Conservation (phyloP, 1,140 invertebrate species). For the Geopemphigus sp. region DNA sequence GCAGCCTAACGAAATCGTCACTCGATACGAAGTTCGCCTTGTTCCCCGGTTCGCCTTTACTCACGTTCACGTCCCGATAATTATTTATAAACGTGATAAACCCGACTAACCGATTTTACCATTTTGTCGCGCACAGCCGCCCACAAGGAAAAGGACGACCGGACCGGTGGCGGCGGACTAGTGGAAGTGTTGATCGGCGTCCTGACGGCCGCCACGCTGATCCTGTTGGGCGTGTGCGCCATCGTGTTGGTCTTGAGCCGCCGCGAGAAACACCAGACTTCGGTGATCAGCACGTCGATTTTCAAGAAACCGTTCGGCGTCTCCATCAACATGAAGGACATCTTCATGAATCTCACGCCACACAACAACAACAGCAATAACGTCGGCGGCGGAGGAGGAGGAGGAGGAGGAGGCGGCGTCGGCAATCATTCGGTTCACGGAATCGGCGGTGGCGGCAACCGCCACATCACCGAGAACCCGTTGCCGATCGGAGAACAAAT, state of each 20-base stretch:
- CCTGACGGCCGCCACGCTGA: constrained; percentile 69
- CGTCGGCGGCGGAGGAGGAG: not conserved
- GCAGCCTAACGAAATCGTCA: too few species aligned
- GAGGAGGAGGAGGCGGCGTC: not conserved
- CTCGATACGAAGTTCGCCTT: too few species aligned
- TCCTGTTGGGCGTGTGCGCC: constrained; percentile 66
- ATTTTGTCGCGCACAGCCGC: constrained; percentile 4
- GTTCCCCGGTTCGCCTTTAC: too few species aligned
- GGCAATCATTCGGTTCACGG: not conserved
- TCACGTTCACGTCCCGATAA: too few species aligned
- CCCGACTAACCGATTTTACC: not conserved
- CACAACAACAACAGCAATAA: constrained; percentile 38
- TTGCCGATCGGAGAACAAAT: constrained; percentile 27
- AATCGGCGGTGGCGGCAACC: not conserved
- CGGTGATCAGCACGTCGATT: constrained; percentile 61
- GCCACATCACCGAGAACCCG: constrained; percentile 39
- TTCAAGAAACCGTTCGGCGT: constrained; percentile 67
- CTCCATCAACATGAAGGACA: constrained; percentile 53
- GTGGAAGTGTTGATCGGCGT: constrained; percentile 72
- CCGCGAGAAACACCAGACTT: constrained; percentile 64
- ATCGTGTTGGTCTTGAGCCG: constrained; percentile 67
- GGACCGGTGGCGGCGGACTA: constrained; percentile 58
- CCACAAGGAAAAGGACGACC: constrained; percentile 43
- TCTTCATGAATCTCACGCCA: constrained; percentile 39
- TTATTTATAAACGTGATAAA: too few species aligned